A percentile compares a stretch with the other conserved stretches of the same genome.
Evolutionary conservation across 2,113 vertebrate genomes (phyloP).

Genomic region (Hippocampus mohnikei): DNA sequence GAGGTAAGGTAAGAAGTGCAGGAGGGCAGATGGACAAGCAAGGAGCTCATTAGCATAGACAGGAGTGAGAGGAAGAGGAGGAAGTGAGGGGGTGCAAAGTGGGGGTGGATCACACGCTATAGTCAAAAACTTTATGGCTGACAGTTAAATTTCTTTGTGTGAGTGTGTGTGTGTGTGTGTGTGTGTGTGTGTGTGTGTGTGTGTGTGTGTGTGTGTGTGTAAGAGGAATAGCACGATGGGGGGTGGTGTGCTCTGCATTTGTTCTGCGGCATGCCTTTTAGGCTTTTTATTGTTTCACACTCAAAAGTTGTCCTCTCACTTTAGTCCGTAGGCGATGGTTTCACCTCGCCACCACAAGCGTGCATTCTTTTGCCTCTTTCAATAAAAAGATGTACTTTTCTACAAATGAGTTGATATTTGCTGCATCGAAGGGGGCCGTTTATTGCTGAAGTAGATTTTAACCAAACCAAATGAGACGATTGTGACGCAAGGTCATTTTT

Average conservation of each 20-base stretch:
- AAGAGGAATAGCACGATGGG: slow-evolving; percentile 57
- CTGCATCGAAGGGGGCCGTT: not conserved
- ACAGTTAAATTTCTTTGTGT: slow-evolving; percentile 68
- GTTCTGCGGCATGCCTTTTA: slow-evolving; percentile 67
- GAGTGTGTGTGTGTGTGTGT: slow-evolving; percentile 32
- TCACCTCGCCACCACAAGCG: slow-evolving; percentile 38
- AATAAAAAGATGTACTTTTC: not conserved
- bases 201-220: slow-evolving; percentile 7
- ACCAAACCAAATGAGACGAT: not conserved
- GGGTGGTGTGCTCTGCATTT: slow-evolving; percentile 59
- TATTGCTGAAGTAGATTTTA: not conserved
- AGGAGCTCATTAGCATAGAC: slow-evolving; percentile 52
- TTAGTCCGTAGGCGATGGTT: slow-evolving; percentile 34
- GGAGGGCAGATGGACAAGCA: slow-evolving; percentile 23
- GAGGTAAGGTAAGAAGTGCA: slow-evolving; percentile 17
- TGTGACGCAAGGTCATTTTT: not conserved
- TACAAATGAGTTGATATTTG: not conserved
- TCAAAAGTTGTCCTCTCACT: slow-evolving; percentile 39
- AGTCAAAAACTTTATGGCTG: slow-evolving; percentile 69
- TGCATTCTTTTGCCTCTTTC: not conserved
- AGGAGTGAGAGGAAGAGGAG: slow-evolving; percentile 37
- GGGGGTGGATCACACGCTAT: slow-evolving; percentile 53
- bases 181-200: slow-evolving; percentile 12
- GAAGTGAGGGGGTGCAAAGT: slow-evolving; percentile 26
- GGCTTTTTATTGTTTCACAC: slow-evolving; percentile 57